Percentiles rank a stretch among this genome's conserved stretches.
phyloP scores from a whole-genome alignment of 92 coral and sea anemone species.

The Muricea muricata region DNA sequence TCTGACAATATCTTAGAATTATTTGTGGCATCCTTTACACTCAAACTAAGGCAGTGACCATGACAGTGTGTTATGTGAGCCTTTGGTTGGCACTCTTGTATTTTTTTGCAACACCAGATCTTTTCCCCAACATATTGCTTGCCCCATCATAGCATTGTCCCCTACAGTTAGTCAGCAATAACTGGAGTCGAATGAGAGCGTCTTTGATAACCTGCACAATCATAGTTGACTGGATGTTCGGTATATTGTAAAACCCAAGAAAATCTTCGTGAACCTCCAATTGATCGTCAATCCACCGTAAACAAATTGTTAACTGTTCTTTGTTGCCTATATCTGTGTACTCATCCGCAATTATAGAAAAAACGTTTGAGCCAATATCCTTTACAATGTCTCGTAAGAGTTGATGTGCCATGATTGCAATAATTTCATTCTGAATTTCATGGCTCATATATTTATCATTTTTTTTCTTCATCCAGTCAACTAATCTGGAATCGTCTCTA shows the following conservation, averaged over 20 bases:
- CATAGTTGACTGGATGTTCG: no score
- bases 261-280: constrained; percentile 45
- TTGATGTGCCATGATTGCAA: constrained; percentile 45
- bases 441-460: constrained; percentile 49
- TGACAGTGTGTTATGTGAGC: constrained; percentile 51
- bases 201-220: no score
- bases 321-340: constrained; percentile 29
- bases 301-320: constrained; percentile 52
- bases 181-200: constrained; percentile 34
- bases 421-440: constrained; percentile 49
- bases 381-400: constrained; percentile 37
- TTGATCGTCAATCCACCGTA: constrained; percentile 49
- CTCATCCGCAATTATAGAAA: constrained; percentile 50
- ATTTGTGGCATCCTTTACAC: constrained; percentile 60
- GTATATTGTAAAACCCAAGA: constrained; percentile 50
- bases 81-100: constrained; percentile 47
- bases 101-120: constrained; percentile 40
- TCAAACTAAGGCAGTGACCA: constrained; percentile 18
- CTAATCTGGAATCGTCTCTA: no score
- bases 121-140: constrained; percentile 58
- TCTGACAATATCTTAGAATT: constrained; percentile 62
- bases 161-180: constrained; percentile 18
- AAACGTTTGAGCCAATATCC: constrained; percentile 39
- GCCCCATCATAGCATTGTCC: constrained; percentile 74
- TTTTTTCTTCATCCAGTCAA: no score